phyloP scores from a whole-genome alignment of 2,888 invertebrate species.

The Caenorhabditis macrosperma region DNA sequence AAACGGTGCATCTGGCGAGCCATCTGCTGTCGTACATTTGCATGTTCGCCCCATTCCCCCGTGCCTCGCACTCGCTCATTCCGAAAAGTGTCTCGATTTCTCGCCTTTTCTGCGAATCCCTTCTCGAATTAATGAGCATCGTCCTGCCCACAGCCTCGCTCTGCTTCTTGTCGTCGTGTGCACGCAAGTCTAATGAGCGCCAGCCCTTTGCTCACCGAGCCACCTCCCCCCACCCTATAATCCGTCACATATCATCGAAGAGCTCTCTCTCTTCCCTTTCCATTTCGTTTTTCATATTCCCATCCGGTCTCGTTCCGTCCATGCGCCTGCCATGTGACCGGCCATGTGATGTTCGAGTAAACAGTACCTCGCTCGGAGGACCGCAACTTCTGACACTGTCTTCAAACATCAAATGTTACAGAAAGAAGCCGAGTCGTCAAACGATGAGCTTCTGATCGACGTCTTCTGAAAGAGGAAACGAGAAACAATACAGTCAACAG shows the following conservation, averaged over 20 bases:
- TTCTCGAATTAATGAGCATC: conserved; percentile 26
- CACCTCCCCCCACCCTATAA: background rate
- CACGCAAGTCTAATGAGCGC: conserved; percentile 23
- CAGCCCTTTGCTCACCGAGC: conserved; percentile 1
- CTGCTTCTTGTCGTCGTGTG: conserved; percentile 3
- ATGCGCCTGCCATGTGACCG: conserved; percentile 44
- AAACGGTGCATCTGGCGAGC: too few relatives aligned
- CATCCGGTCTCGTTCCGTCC: background rate
- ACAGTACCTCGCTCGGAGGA: conserved; percentile 28
- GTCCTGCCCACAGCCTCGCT: background rate
- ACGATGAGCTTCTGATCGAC: conserved; percentile 33
- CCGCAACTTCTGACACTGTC: conserved; percentile 16
- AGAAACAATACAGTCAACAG: background rate
- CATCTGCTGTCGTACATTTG: too few relatives aligned
- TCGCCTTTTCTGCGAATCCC: conserved; percentile 13
- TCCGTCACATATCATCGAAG: conserved; percentile 13
- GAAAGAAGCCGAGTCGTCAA: conserved; percentile 8
- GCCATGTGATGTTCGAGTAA: conserved; percentile 52
- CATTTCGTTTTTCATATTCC: background rate
- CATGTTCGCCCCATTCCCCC: background rate
- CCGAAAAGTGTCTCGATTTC: too few relatives aligned
- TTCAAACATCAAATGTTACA: conserved; percentile 21
- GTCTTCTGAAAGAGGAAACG: conserved; percentile 21
- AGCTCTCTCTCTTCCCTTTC: conserved; percentile 3
- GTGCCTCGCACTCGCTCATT: too few relatives aligned